Evolutionary conservation across 2,113 vertebrate species (phyloP), one percentile per base, ranked within the genome.

Genomic region (Entelurus aequoreus): DNA sequence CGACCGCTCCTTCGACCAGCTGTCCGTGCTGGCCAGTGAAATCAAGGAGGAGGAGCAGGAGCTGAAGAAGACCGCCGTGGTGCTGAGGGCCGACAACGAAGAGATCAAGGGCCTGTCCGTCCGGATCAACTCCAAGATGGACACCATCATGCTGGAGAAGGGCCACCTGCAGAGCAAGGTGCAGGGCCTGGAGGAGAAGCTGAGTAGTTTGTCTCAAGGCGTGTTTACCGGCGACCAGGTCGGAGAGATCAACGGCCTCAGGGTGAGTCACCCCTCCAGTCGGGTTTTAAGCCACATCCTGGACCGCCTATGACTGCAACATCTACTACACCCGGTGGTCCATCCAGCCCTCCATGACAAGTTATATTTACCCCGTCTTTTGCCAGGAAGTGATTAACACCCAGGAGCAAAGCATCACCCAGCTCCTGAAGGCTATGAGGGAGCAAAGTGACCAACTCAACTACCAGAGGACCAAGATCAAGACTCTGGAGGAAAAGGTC

Each of bases 31-130:
- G 84, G 88, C 94, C 54, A 94, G 86, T 0, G 89, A 95, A 77
- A 95, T 99, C 66, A 94, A 92, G 83, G 92, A 93, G 84, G 93
- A 96, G 69, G 95, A 96, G 63, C 90, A 93, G 72, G 90, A 93
- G 78, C 87, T 99, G 64, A 94, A 92, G 76, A 94, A 90, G 86
- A 94, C 92, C 4, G 92, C 94, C 0, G 90, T 89, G 48, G 90
- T 85, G 16, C 79, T 99, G 57, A 90, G 93, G 77, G 88, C 89
- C 72, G 93, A 90, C 84, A 97, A 94, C 0, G 93, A 96, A 42
- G 94, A 95, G 82, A 92, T 97, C 1, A 94, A 90, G 83, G 93
- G 88, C 40, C 68, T 96, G 76, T 98, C 94, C 0, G 80, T 88
- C 36, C 77, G 94, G 84, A 93, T 97, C 75, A 92, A 79, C 72